phyloP scores from a whole-genome alignment of 2,888 invertebrate genomes.

The Stramonita haemastoma region DNA sequence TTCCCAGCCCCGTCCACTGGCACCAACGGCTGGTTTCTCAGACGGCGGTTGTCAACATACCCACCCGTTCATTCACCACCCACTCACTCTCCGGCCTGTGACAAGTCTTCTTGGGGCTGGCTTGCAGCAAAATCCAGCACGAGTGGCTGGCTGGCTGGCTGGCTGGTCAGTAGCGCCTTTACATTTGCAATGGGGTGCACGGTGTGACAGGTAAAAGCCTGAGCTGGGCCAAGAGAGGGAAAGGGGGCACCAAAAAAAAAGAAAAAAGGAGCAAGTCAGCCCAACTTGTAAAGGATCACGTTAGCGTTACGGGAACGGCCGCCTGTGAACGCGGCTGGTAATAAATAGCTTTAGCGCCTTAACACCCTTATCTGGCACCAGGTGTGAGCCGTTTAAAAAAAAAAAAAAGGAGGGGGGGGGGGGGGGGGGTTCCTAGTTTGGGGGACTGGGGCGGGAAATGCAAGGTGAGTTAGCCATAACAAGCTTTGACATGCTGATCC shows the following conservation, averaged over 20 bases:
- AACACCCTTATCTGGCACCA: conserved; percentile 1
- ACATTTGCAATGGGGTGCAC: neutral
- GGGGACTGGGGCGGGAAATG: neutral
- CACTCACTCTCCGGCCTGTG: neutral
- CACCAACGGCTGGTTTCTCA: neutral
- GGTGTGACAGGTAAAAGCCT: neutral
- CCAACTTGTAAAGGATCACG: neutral
- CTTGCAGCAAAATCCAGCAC: too few relatives aligned
- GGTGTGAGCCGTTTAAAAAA: neutral
- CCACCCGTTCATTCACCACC: neutral
- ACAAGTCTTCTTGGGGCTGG: neutral
- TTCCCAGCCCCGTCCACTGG: neutral
- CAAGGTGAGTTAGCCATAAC: neutral
- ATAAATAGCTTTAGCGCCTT: conserved; percentile 13
- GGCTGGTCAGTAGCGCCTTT: too few relatives aligned
- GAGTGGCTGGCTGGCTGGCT: too few relatives aligned
- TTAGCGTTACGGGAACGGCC: neutral
- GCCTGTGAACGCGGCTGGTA: neutral
- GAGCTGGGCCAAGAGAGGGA: neutral
- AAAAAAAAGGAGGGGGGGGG: neutral
- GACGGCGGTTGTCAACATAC: conserved; percentile 19
- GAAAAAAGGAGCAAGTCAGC: neutral
- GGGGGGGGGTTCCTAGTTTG: neutral
- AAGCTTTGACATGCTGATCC: too few relatives aligned
- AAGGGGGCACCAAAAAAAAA: too few relatives aligned